Evolutionary conservation across 2,797 vertebrate genomes (phyloP).

Genomic region (Anolis apletophallus): DNA sequence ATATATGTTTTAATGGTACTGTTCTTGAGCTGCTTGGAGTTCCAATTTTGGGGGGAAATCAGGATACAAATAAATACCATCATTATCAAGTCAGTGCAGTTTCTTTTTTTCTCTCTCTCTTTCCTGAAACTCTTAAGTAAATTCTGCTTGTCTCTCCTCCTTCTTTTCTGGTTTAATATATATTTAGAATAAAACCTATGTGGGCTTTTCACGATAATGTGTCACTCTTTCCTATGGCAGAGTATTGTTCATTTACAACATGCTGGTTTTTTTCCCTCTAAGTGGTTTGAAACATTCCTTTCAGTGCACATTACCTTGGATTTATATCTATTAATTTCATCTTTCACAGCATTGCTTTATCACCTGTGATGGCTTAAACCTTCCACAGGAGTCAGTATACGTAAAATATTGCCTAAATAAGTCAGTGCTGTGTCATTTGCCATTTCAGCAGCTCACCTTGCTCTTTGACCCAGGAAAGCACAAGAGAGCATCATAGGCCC

Average conservation of each 20-base stretch:
- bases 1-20: too few species aligned
- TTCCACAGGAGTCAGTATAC: background rate
- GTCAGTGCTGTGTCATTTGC: background rate
- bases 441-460: background rate
- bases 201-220: background rate
- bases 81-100: too few species aligned
- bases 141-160: background rate
- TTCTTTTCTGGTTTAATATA: background rate
- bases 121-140: background rate
- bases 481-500: background rate
- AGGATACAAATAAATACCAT: background rate
- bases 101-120: background rate
- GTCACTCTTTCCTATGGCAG: constrained; percentile 2
- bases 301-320: constrained; percentile 20
- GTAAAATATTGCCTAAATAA: background rate
- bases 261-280: background rate
- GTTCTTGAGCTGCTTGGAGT: too few species aligned
- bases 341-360: background rate
- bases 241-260: constrained; percentile 19
- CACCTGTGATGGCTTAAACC: background rate
- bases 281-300: constrained; percentile 25
- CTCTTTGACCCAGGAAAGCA: background rate
- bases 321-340: constrained; percentile 27
- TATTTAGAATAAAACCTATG: background rate
- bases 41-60: background rate